phyloP scores from a whole-genome alignment of 2,888 invertebrate genomes.

The Tanypteryx hageni region DNA sequence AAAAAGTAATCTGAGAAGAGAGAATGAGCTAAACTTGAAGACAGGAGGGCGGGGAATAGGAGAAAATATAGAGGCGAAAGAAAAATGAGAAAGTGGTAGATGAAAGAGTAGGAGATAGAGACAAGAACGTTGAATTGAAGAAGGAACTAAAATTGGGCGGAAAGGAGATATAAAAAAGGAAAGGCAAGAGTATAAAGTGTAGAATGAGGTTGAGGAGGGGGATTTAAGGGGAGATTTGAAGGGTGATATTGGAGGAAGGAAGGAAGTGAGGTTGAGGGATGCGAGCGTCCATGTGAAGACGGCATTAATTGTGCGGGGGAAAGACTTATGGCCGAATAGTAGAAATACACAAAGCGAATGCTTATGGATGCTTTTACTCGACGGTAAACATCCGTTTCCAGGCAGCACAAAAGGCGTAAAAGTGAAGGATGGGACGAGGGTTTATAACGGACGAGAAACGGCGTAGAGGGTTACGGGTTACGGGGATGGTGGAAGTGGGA shows the following conservation, averaged over 20 bases:
- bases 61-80: background rate
- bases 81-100: background rate
- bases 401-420: background rate
- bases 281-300: background rate
- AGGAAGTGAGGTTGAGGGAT: background rate
- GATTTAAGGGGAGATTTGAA: background rate
- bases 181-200: background rate
- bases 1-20: background rate
- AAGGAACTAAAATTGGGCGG: background rate
- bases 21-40: background rate
- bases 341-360: conserved; percentile 6
- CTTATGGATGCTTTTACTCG: conserved; percentile 27
- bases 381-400: conserved; percentile 18
- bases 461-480: background rate
- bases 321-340: background rate
- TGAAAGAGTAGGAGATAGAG: background rate
- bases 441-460: background rate
- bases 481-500: background rate
- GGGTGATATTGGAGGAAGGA: background rate
- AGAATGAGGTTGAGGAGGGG: background rate
- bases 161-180: background rate
- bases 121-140: background rate
- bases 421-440: conserved; percentile 25
- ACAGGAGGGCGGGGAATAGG: background rate
- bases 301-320: background rate